Evolutionary conservation across 2,888 invertebrate species (phyloP).

Genomic region (Baronia brevicornis): DNA sequence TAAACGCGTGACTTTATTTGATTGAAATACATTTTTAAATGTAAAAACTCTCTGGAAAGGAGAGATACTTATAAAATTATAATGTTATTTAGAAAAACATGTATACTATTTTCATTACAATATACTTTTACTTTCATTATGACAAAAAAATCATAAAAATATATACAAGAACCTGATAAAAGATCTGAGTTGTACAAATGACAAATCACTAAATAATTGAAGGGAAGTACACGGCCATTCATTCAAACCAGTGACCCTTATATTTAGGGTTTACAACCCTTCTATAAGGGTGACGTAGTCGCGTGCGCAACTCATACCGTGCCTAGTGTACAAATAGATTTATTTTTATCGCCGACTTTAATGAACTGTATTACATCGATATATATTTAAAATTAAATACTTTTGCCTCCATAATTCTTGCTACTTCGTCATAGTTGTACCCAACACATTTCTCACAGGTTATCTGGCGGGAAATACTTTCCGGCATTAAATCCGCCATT

Average conservation of each 20-base stretch:
- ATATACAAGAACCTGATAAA: slow-evolving; percentile 20
- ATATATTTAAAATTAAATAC: too few relatives aligned
- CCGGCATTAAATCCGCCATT: too few relatives aligned
- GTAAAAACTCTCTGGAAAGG: too few relatives aligned
- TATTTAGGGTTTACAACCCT: slow-evolving; percentile 51
- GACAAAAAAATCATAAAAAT: slow-evolving; percentile 21
- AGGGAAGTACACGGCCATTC: slow-evolving; percentile 35
- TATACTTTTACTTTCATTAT: slow-evolving; percentile 14
- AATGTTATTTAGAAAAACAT: not conserved
- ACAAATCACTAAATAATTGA: slow-evolving; percentile 51
- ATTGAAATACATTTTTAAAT: too few relatives aligned
- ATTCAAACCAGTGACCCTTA: slow-evolving; percentile 37
- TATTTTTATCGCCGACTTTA: slow-evolving; percentile 7
- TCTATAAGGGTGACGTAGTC: slow-evolving; percentile 42
- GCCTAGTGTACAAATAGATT: slow-evolving; percentile 7
- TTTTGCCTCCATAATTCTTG: too few relatives aligned
- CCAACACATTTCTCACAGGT: too few relatives aligned
- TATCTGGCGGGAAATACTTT: too few relatives aligned
- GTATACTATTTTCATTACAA: slow-evolving; percentile 7
- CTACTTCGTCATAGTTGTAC: too few relatives aligned
- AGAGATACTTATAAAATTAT: too few relatives aligned
- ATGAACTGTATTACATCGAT: not conserved
- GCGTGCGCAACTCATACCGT: slow-evolving; percentile 38
- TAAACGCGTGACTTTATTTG: too few relatives aligned
- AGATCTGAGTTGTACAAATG: slow-evolving; percentile 23